Evolutionary conservation across 2,113 vertebrate genomes (phyloP), one percentile per base, ranked within the genome.

Genomic region (Atherinomorus stipes): DNA sequence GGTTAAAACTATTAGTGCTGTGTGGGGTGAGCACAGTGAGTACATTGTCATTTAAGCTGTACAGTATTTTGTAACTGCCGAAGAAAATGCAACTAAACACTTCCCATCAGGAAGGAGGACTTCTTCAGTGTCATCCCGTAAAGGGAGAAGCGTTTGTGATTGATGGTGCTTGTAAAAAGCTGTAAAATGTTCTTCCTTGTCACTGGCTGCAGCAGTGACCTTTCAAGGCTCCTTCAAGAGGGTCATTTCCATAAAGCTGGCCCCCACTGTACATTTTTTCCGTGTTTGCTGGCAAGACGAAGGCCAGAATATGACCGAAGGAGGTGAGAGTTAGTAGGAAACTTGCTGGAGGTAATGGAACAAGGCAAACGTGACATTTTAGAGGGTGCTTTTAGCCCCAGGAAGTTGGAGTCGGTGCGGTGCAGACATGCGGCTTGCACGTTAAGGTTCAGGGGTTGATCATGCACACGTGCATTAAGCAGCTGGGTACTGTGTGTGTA

Each of bases 351-450:
- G 52, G 45, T 49, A 28, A 49, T 70, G 57, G 37, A 67, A 25
- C 40, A 6, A 40, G 22, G 26, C 44, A 19, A 21, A 42, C 58
- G 22, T 66, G 85, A 64, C 62, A 83, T 81, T 85, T 86, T 67
- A 88, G 79, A 85, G 84, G 70, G 83, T 81, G 83, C 75, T 67
- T 73, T 77, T n/a, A 50, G 54, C 85, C 58, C 58, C 54, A 71
- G 71, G 71, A 77, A 37, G 60, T 15, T 8, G 59, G n/a, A 49
- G 49, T 19, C 69, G 75, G 75, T 69, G 54, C 22, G 71, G 83
- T 71, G 76, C 58, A 72, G 78, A 81, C 74, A 67, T 87, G 69
- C 65, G 53, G 54, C 76, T 83, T 66, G 70, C 86, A 76, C 78
- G 80, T 85, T 28, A 8, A 66, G 75, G 88, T 86, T 89, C 66